Evolutionary conservation across 2,113 vertebrate genomes (phyloP), one percentile per base, ranked within the genome.

Genomic region (Nesogale talazaci): DNA sequence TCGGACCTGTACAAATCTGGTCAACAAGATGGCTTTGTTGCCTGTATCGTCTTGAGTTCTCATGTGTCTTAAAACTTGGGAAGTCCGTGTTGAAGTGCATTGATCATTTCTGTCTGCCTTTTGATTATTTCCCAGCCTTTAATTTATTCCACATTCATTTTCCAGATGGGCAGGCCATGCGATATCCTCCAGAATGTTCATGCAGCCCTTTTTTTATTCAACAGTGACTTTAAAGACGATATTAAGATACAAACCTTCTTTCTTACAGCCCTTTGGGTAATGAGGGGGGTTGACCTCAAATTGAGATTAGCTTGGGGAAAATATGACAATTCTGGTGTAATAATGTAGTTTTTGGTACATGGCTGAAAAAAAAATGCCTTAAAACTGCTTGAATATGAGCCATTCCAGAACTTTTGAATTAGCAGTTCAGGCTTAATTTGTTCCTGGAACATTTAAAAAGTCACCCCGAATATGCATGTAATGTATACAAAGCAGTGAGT

Each of bases 221-320:
- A 6, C 80, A 52, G 36, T 81, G 14, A 69, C 84, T 95, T 92
- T 76, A 42, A 90, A 90, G 85, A 9, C 4, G 91, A 57, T 76
- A 92, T 93, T 88, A 69, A 89, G 92, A 70, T 83, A 31, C 31
- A 36, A 11, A 69, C 25, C 42, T 87, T 8, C 22, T 85, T 61
- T 72, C 40, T 75, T 76, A 17, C 36, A 90, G 14, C 36, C 3
- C 10, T 94, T 52, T 91, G 12, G 2, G 65, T 72, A 90, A 61
- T 67, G 80, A 80, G 14, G 42, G 25, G 40, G 88, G 31, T 57
- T 94, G 38, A 40, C 57, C 81, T 94, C 88, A 40, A 88, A 86
- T 90, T 94, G 38, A 94, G 29, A 27, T 80, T 89, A 67, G 88
- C 86, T 88, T 93, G 57, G 63, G 31, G 75, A 42, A 96, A 94